These are phyloP conservation scores for Drosophila helvetica DNA, from an alignment of 2,888 invertebrate genomes.

Conservation along the genomic window DNA sequence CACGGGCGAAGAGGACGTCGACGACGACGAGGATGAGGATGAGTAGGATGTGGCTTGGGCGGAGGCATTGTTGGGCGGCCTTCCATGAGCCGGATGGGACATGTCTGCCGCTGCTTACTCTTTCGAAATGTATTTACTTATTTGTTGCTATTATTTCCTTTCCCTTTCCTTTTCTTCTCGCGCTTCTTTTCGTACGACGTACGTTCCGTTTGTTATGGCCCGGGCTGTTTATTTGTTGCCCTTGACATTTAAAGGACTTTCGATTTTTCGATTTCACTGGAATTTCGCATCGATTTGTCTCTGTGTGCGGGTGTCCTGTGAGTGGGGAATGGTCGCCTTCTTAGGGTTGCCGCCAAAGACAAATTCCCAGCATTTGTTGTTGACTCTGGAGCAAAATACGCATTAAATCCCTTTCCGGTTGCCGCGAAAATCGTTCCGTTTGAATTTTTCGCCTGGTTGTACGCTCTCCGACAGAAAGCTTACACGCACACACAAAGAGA, in stretches of 20 bases:
- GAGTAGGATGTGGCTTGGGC: slow-evolving; percentile 22
- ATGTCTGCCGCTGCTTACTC: slow-evolving; percentile 20
- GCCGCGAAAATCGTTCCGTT: slow-evolving; percentile 23
- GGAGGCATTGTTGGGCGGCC: slow-evolving; percentile 48
- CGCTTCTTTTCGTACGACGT: background rate
- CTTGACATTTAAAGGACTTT: slow-evolving; percentile 66
- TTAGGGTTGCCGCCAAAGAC: background rate
- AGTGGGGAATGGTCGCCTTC: background rate
- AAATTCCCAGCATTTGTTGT: background rate
- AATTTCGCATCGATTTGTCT: background rate
- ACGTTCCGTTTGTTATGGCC: slow-evolving; percentile 28
- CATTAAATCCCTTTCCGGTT: background rate
- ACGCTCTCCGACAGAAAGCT: background rate
- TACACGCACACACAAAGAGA: background rate
- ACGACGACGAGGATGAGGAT: slow-evolving; percentile 3
- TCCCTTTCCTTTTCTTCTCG: slow-evolving; percentile 23
- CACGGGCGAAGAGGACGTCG: slow-evolving; percentile 14
- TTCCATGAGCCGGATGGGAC: slow-evolving; percentile 47
- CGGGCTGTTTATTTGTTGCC: slow-evolving; percentile 46
- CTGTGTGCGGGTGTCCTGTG: background rate
- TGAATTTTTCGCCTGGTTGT: slow-evolving; percentile 3
- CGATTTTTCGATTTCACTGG: slow-evolving; percentile 55
- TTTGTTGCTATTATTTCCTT: slow-evolving; percentile 2
- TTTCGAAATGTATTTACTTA: background rate
- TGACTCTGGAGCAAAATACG: background rate